A percentile compares a stretch with the other conserved stretches of the same genome.
phyloP scores from a whole-genome alignment of 2,797 vertebrate species.

The Triplophysa yarkandensis region DNA sequence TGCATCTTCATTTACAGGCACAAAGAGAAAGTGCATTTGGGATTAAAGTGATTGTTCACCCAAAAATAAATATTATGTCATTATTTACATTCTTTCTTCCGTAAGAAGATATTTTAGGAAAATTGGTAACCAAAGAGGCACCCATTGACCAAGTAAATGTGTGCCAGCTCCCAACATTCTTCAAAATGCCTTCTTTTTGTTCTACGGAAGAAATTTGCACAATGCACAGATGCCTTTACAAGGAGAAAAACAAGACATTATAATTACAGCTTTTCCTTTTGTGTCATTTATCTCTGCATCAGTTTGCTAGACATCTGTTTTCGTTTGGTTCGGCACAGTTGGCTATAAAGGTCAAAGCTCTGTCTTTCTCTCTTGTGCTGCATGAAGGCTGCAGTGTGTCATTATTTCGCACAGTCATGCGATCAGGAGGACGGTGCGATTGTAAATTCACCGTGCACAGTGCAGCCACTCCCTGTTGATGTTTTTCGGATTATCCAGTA shows the following conservation, averaged over 20 bases:
- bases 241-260: not conserved
- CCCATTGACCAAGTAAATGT: no score
- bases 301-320: not conserved
- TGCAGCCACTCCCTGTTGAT: constrained; percentile 18
- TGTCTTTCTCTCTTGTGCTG: not conserved
- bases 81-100: no score
- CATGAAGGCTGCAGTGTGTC: constrained; percentile 8
- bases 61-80: no score
- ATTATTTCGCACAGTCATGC: constrained; percentile 29
- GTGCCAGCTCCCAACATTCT: no score
- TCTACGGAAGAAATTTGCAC: not conserved
- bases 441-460: not conserved
- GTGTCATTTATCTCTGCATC: constrained; percentile 14
- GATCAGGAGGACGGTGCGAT: not conserved
- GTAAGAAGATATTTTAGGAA: no score
- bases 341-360: not conserved
- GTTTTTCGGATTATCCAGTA: not conserved
- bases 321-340: not conserved
- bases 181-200: no score
- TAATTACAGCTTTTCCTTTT: not conserved
- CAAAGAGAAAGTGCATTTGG: not conserved
- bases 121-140: no score
- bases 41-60: no score
- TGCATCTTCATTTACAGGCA: constrained; percentile 1
- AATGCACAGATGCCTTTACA: not conserved